These are phyloP conservation scores for Trissonchulus latispiculum DNA, from an alignment of 2,888 invertebrate species.

Conservation along the genomic window DNA sequence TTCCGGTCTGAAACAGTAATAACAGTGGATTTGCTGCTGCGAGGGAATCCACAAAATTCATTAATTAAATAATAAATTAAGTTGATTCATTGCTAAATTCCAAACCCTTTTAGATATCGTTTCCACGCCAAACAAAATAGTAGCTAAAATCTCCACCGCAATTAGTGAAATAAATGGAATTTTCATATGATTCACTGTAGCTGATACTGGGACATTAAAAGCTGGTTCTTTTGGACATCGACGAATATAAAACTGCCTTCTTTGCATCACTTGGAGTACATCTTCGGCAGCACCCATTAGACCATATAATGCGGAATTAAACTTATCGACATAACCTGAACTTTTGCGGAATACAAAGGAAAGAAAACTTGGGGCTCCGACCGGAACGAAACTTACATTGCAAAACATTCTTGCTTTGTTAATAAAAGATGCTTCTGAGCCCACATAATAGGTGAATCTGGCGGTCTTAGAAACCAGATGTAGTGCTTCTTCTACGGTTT, in stretches of 20 bases:
- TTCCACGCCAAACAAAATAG: too few relatives aligned
- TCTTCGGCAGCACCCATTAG: background rate
- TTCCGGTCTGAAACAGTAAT: too few relatives aligned
- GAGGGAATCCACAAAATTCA: too few relatives aligned
- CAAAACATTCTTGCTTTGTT: background rate
- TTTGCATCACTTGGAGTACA: background rate
- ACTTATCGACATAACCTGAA: background rate
- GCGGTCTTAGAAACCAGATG: background rate
- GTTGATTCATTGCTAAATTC: too few relatives aligned
- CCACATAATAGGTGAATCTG: background rate
- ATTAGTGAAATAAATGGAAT: too few relatives aligned
- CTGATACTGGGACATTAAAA: too few relatives aligned
- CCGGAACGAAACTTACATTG: background rate
- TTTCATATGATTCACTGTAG: too few relatives aligned
- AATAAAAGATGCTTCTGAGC: background rate
- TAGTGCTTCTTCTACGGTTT: background rate
- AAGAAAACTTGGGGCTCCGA: background rate
- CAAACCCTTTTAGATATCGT: too few relatives aligned
- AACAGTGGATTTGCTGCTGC: too few relatives aligned
- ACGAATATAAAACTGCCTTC: background rate
- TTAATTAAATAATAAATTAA: too few relatives aligned
- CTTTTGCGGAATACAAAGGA: background rate
- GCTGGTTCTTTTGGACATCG: too few relatives aligned
- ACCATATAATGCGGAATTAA: background rate
- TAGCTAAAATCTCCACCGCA: too few relatives aligned